These are phyloP conservation scores for Linyphia triangularis DNA, from an alignment of 2,888 invertebrate species.

Conservation along the genomic window DNA sequence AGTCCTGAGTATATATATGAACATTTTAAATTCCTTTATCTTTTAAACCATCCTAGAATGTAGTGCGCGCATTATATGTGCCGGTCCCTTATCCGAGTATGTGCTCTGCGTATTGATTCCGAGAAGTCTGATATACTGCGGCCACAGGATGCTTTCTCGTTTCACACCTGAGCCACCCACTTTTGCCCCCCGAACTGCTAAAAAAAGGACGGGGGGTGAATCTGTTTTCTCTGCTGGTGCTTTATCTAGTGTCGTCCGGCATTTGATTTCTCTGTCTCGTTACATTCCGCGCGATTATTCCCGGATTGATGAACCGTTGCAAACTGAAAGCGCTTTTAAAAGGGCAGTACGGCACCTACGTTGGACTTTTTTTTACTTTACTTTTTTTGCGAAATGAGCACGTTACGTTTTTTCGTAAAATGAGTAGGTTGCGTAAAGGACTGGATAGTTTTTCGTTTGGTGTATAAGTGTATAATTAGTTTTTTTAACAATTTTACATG, in stretches of 20 bases:
- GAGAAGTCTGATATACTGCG: conserved; percentile 68
- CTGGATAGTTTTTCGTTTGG: no score
- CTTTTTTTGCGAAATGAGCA: no score
- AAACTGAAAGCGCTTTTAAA: conserved; percentile 29
- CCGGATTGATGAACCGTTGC: conserved; percentile 49
- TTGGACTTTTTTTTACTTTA: not conserved
- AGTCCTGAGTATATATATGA: no score
- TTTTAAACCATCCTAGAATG: not conserved
- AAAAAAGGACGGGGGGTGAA: conserved; percentile 27
- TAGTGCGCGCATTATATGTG: not conserved
- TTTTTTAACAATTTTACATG: no score
- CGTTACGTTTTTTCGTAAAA: no score
- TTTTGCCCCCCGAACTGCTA: conserved; percentile 53
- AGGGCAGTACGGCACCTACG: not conserved
- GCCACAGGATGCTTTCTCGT: conserved; percentile 64
- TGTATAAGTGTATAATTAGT: no score
- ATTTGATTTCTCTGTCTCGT: conserved; percentile 70
- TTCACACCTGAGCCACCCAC: conserved; percentile 73
- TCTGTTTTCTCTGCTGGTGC: conserved; percentile 64
- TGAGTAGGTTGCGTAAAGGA: no score
- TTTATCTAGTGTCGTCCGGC: conserved; percentile 59
- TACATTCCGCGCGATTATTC: conserved; percentile 56
- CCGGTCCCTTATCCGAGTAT: conserved; percentile 24
- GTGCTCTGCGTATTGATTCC: conserved; percentile 67
- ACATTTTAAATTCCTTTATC: no score